Conservation (phyloP, 2,888 invertebrate species). For the Nomada goodeniana region DNA sequence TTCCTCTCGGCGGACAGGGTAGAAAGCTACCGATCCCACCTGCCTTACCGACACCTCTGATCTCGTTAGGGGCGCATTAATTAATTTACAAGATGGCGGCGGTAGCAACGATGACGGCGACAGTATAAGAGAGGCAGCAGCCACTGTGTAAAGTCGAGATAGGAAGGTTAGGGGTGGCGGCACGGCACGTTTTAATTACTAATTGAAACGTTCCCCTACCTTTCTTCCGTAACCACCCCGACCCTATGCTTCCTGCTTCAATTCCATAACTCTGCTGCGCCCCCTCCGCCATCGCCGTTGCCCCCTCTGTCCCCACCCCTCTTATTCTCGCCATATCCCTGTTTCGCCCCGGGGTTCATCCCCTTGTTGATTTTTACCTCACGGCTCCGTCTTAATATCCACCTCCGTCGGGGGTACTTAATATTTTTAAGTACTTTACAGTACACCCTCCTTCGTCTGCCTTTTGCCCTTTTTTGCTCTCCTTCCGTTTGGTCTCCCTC, state of each 20-base stretch:
- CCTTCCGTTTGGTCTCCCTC: conserved; percentile 39
- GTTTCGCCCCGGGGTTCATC: conserved; percentile 19
- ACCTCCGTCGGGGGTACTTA: conserved; percentile 69
- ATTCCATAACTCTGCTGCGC: conserved; percentile 63
- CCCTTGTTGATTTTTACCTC: conserved; percentile 41
- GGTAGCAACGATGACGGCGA: conserved; percentile 62
- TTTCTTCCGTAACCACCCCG: conserved; percentile 40
- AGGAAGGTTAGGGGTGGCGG: conserved; percentile 52
- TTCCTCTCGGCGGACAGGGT: conserved; percentile 69
- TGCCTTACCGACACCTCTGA: conserved; percentile 82
- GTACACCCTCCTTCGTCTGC: conserved; percentile 45
- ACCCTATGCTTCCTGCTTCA: conserved; percentile 46
- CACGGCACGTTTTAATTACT: conserved; percentile 80
- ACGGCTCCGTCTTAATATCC: conserved; percentile 64
- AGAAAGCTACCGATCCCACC: conserved; percentile 74
- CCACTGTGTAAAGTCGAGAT: conserved; percentile 55
- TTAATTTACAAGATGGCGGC: conserved; percentile 82
- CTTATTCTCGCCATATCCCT: conserved; percentile 36
- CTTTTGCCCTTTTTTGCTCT: conserved; percentile 32
- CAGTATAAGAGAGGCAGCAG: conserved; percentile 59
- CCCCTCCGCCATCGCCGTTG: conserved; percentile 33
- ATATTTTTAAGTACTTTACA: conserved; percentile 75
- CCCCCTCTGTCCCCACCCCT: conserved; percentile 6
- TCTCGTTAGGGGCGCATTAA: conserved; percentile 82
- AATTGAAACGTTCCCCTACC: conserved; percentile 77